Percentiles rank a stretch among this genome's conserved stretches.
phyloP scores from a whole-genome alignment of 2,888 invertebrate genomes.

The Barypeithes pellucidus region DNA sequence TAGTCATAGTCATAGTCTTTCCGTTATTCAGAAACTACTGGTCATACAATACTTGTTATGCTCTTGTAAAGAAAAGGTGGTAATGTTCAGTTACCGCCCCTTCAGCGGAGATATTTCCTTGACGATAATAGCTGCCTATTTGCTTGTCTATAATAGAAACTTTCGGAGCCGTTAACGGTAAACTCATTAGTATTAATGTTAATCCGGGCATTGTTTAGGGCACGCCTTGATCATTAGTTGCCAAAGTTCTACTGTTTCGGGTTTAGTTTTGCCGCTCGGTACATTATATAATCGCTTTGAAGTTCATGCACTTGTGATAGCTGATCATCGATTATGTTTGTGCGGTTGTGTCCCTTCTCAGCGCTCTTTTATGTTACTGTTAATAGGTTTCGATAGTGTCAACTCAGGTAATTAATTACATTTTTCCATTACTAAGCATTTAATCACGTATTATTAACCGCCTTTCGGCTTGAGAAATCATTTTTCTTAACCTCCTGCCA shows the following conservation, averaged over 20 bases:
- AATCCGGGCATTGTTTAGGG: conserved; percentile 42
- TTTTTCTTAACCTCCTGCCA: too few species aligned
- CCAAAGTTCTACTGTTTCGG: conserved; percentile 28
- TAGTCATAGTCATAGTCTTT: too few species aligned
- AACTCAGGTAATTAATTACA: background rate
- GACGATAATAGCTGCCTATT: conserved; percentile 40
- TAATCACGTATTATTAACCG: too few species aligned
- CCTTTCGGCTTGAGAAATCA: too few species aligned
- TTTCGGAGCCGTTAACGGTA: conserved; percentile 45
- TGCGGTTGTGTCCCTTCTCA: background rate
- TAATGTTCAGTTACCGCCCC: conserved; percentile 33
- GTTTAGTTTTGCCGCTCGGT: conserved; percentile 13
- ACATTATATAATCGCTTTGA: conserved; percentile 20
- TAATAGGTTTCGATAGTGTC: background rate
- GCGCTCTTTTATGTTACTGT: background rate
- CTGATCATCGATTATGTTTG: conserved; percentile 19
- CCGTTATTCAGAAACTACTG: too few species aligned
- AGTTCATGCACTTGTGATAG: conserved; percentile 7
- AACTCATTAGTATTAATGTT: conserved; percentile 50
- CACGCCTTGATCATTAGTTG: conserved; percentile 39
- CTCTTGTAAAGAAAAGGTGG: background rate
- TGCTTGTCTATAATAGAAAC: conserved; percentile 42
- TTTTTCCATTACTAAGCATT: too few species aligned
- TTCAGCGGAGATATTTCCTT: conserved; percentile 27
- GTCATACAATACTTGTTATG: too few species aligned